These are phyloP conservation scores for Eurystomus gularis DNA, from an alignment of 2,113 vertebrate species.

Conservation along the genomic window DNA sequence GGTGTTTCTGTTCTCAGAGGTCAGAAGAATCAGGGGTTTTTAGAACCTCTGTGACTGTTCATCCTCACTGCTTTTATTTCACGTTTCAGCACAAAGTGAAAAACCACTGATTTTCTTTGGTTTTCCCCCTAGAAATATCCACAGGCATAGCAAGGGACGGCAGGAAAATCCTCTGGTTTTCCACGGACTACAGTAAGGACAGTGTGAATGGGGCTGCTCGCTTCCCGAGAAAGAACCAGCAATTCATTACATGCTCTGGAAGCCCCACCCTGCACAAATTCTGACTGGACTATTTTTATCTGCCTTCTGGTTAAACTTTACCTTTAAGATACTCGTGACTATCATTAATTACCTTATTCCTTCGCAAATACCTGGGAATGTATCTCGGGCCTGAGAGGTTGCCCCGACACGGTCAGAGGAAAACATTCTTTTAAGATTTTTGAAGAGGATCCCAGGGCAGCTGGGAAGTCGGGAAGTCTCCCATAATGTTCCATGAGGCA, in stretches of 20 bases:
- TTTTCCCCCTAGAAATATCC: not conserved
- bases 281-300: not conserved
- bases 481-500: not conserved
- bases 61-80: not conserved
- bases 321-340: not conserved
- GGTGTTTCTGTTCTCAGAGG: not conserved
- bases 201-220: not conserved
- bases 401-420: not conserved
- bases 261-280: not conserved
- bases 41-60: not conserved
- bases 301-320: not conserved
- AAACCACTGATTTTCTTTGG: not conserved
- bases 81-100: not conserved
- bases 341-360: not conserved
- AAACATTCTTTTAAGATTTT: not conserved
- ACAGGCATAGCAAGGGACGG: not conserved
- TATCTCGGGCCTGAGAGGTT: not conserved
- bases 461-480: not conserved
- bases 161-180: not conserved
- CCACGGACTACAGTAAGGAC: not conserved
- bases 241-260: not conserved
- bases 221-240: not conserved
- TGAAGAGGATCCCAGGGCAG: not conserved
- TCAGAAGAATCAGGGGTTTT: not conserved
- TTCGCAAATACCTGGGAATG: not conserved